These are phyloP conservation scores for Siderastrea siderea DNA, from an alignment of 92 coral and sea anemone genomes.

Conservation along the genomic window DNA sequence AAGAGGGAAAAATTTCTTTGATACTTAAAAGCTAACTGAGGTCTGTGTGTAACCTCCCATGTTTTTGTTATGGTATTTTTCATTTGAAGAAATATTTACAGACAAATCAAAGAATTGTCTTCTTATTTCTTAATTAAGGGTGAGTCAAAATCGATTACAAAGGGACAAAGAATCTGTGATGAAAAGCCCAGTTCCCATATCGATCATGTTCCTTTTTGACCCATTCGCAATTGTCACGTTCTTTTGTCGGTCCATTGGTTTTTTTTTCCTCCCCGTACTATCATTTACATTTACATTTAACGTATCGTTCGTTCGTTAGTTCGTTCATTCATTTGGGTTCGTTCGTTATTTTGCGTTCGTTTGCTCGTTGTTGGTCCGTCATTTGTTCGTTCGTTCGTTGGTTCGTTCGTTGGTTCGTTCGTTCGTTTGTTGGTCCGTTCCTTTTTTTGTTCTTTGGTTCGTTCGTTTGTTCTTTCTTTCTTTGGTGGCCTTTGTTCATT, in stretches of 20 bases:
- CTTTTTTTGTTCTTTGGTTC: neutral
- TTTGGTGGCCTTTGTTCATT: no score
- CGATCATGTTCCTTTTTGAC: neutral
- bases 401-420: neutral
- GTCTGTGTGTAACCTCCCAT: no score
- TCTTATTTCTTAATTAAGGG: neutral
- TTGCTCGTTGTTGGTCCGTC: neutral
- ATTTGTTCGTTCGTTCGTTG: neutral
- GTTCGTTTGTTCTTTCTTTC: neutral
- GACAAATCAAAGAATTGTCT: no score
- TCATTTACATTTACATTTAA: neutral
- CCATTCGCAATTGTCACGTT: no score
- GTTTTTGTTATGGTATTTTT: no score
- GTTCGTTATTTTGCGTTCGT: neutral
- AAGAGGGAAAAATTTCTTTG: no score
- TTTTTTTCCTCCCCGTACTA: neutral
- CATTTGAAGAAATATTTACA: no score
- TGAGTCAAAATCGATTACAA: neutral
- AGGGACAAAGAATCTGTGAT: no score
- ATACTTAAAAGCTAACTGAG: no score
- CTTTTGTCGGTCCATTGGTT: neutral
- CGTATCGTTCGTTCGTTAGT: neutral
- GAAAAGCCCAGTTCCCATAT: neutral
- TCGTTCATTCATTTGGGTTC: neutral
- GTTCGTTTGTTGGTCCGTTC: neutral